These are phyloP conservation scores for Chloroceryle inda DNA, from an alignment of 2,797 vertebrate species.

Conservation along the genomic window DNA sequence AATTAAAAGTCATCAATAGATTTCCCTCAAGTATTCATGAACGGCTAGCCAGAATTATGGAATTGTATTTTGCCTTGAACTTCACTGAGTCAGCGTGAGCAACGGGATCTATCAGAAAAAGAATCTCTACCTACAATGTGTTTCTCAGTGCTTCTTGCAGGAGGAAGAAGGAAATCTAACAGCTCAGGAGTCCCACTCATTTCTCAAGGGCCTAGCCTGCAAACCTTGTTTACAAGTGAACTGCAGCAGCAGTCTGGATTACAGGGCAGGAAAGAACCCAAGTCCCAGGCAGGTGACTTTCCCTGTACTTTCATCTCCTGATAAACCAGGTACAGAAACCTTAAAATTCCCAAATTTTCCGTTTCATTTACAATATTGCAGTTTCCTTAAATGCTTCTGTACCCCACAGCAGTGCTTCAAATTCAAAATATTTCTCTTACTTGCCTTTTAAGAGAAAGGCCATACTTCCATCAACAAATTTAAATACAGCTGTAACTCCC, in stretches of 20 bases:
- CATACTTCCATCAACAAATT: neutral
- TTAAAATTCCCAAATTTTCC: neutral
- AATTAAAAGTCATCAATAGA: neutral
- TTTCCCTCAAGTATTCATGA: neutral
- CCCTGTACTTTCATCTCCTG: neutral
- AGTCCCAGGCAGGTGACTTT: neutral
- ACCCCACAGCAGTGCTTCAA: neutral
- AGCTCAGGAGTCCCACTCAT: neutral
- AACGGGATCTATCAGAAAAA: neutral
- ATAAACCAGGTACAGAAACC: neutral
- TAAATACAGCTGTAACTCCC: neutral
- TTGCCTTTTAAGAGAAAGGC: neutral
- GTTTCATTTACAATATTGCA: neutral
- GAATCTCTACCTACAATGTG: neutral
- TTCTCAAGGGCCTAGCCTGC: neutral
- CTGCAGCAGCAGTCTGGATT: neutral
- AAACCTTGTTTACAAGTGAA: neutral
- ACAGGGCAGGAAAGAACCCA: neutral
- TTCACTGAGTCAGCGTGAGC: neutral
- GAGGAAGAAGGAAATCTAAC: neutral
- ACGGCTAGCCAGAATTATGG: fast-evolving
- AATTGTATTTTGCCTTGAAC: neutral
- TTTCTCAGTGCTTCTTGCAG: neutral
- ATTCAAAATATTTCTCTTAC: neutral
- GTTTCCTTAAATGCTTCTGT: neutral